Evolutionary conservation across 2,113 vertebrate genomes (phyloP).

Genomic region (Stigmatopora nigra): DNA sequence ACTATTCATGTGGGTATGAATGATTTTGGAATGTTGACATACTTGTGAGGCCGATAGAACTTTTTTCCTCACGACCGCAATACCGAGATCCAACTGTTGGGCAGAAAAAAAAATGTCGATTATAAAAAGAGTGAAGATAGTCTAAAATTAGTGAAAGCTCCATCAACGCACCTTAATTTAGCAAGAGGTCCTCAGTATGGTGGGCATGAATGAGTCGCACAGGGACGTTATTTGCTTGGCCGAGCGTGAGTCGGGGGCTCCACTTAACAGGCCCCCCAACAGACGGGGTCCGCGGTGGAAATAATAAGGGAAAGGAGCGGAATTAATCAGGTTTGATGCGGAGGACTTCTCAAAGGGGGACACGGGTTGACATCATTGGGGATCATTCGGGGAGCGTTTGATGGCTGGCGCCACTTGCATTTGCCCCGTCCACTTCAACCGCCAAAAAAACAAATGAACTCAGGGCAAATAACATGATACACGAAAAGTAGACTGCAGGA

Average conservation of each 20-base stretch:
- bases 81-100: background rate
- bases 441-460: background rate
- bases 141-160: constrained; percentile 23
- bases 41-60: background rate
- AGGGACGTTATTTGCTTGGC: constrained; percentile 59
- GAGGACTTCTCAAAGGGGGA: constrained; percentile 72
- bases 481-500: background rate
- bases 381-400: constrained; percentile 34
- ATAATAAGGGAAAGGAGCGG: constrained; percentile 77
- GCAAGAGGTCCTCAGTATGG: constrained; percentile 16
- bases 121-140: constrained; percentile 7
- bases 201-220: constrained; percentile 65
- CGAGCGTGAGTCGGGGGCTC: constrained; percentile 48
- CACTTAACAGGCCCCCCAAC: constrained; percentile 67
- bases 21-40: no score
- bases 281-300: constrained; percentile 58
- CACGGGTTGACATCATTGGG: constrained; percentile 65
- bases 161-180: constrained; percentile 16
- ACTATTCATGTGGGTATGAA: no score
- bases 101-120: constrained; percentile 3
- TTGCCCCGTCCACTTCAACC: background rate
- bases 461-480: background rate
- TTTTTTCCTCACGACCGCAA: background rate
- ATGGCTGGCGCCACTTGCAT: constrained; percentile 63
- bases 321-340: constrained; percentile 80